Evolutionary conservation across 2,113 vertebrate genomes (phyloP).

Genomic region (Arvicanthis niloticus): DNA sequence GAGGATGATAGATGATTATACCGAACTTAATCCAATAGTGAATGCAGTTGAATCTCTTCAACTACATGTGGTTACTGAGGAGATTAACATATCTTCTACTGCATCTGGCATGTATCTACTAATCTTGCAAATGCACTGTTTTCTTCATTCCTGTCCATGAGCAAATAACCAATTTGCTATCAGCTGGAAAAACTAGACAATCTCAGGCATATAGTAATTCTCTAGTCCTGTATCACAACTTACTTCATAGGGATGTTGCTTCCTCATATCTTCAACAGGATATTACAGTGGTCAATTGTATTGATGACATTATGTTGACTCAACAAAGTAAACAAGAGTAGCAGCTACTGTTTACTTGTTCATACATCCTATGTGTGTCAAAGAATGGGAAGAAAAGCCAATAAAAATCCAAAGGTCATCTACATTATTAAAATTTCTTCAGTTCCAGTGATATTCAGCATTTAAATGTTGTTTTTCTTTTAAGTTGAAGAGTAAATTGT

Average conservation of each 20-base stretch:
- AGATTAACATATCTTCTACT: neutral
- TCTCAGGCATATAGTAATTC: neutral
- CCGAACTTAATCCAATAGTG: neutral
- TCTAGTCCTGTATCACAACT: neutral
- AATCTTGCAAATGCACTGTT: neutral
- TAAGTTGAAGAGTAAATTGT: neutral
- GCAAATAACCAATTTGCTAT: neutral
- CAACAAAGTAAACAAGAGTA: neutral
- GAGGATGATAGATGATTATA: neutral
- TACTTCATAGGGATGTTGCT: neutral
- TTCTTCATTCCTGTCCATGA: neutral
- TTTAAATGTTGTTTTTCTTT: neutral
- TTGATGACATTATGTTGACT: neutral
- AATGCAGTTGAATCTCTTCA: neutral
- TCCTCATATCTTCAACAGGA: neutral
- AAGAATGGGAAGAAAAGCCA: neutral
- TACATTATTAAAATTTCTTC: neutral
- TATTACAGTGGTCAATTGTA: neutral
- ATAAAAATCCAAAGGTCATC: neutral
- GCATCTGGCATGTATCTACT: neutral
- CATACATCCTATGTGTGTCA: neutral
- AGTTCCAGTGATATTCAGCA: neutral
- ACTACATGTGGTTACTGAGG: neutral
- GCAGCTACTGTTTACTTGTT: too few species aligned
- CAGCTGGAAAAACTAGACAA: neutral